These are phyloP conservation scores for Apotomis capreana DNA, from an alignment of 2,888 invertebrate genomes.

Conservation along the genomic window DNA sequence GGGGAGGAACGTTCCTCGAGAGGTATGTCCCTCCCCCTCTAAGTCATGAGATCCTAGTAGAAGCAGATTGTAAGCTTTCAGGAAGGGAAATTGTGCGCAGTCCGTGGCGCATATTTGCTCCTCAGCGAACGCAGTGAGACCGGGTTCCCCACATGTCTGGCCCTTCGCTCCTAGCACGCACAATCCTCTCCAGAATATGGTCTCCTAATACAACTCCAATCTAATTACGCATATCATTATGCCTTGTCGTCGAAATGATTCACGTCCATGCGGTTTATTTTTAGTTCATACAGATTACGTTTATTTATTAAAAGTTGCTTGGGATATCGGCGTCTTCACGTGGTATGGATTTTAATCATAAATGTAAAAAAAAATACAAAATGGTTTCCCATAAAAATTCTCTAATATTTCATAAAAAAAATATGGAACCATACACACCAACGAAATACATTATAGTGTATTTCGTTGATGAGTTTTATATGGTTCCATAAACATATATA, in stretches of 20 bases:
- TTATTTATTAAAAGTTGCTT: too few species aligned
- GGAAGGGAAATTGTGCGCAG: conserved; percentile 78
- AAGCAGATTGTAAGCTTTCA: conserved; percentile 87
- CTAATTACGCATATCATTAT: conserved; percentile 84
- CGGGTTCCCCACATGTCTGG: conserved; percentile 15
- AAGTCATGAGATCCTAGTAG: conserved; percentile 79
- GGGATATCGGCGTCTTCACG: too few species aligned
- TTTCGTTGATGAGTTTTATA: too few species aligned
- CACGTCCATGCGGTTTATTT: not conserved
- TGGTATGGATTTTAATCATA: too few species aligned
- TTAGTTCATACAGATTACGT: not conserved
- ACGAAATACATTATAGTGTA: too few species aligned
- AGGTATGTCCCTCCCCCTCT: conserved; percentile 55
- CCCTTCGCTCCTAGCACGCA: conserved; percentile 22
- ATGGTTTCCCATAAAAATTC: too few species aligned
- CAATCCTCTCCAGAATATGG: conserved; percentile 63
- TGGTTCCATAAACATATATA: too few species aligned
- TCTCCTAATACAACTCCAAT: conserved; percentile 78
- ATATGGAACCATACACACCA: too few species aligned
- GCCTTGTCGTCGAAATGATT: conserved; percentile 27
- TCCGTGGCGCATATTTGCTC: conserved; percentile 56
- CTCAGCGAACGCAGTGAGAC: conserved; percentile 12
- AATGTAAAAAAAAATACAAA: too few species aligned
- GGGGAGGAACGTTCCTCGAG: conserved; percentile 59
- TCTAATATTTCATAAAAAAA: too few species aligned